Base-by-base conservation (phyloP, 2,888 invertebrate genomes). In the Boloria selene region DNA sequence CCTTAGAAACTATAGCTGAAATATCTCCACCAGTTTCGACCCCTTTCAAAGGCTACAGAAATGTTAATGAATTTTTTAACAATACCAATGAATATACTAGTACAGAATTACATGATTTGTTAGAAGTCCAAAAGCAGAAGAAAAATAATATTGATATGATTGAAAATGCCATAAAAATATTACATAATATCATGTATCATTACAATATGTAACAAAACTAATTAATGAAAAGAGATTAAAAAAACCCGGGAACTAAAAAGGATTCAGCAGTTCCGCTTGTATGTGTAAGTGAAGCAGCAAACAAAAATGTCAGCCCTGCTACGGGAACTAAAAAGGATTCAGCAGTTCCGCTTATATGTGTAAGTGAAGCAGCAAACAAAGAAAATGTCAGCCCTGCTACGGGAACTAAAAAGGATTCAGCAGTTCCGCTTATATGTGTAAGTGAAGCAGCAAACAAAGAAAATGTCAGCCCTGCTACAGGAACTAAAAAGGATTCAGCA, bases 31-130 rank as follows among this genome's bases (percentile, higher is more conserved):
- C 86, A 0, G 79, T 79, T 6, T 90, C 90, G 0, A 90, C 89
- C 50, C 90, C 90, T 13, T 90, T 90, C 70, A 84, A 80, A 74
- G 82, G 87, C 47, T 87, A 87, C 70, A 81, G 87, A 72, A 85
- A 79, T 76, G 79, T 88, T 4, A 73, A 82, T 47, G 86, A 90
- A 14, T 85, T 75, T 64, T 87, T 87, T 31, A 83, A 85, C 59
- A 79, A 86, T 61, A 85, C 87, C 0, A 58, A 78, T 75, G 76
- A 87, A n/a, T n/a, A 70, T 13, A 68, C 65, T 0, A 81, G 73
- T 55, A 79, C 79, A 26, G 84, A 87, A 66, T 64, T 86, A 3
- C 75, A 81, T 56, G 79, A 86, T 60, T 72, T 90, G 45, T 64
- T 86, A 47, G 77, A 86, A 71, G 71, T 86, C 18, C 80, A 86